phyloP scores from a whole-genome alignment of 2,113 vertebrate species.

The Pandion haliaetus region DNA sequence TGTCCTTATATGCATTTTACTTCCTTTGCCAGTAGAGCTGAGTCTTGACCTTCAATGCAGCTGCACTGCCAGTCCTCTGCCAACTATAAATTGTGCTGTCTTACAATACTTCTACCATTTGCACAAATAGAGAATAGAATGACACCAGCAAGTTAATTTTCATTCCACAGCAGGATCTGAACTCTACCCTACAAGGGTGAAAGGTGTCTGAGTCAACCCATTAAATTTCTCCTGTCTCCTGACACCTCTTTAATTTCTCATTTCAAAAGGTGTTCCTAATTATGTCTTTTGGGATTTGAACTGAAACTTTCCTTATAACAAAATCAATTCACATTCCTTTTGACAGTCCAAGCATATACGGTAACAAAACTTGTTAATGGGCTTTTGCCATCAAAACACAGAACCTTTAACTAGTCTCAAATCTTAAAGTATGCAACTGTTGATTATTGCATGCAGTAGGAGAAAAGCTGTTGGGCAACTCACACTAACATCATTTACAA shows the following conservation, averaged over 20 bases:
- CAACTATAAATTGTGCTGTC: background rate
- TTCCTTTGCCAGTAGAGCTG: background rate
- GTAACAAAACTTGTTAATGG: background rate
- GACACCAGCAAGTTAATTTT: conserved; percentile 5
- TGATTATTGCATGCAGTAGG: background rate
- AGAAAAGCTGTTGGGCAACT: background rate
- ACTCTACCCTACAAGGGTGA: conserved; percentile 3
- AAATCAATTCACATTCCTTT: background rate
- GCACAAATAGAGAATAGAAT: background rate
- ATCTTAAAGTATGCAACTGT: background rate
- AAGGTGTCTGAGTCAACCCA: conserved; percentile 16
- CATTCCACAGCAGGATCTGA: conserved; percentile 1
- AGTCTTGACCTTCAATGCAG: background rate
- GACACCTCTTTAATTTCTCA: conserved; percentile 31
- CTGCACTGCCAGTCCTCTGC: background rate
- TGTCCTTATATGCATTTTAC: background rate
- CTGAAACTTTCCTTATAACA: background rate
- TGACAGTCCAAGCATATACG: background rate
- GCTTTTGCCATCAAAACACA: background rate
- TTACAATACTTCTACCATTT: background rate
- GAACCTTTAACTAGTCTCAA: background rate
- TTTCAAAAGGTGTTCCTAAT: conserved; percentile 46
- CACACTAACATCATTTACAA: background rate
- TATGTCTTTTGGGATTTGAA: background rate
- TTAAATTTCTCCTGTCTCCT: background rate